Evolutionary conservation across 2,888 invertebrate species (phyloP).

Genomic region (Nineta flava): DNA sequence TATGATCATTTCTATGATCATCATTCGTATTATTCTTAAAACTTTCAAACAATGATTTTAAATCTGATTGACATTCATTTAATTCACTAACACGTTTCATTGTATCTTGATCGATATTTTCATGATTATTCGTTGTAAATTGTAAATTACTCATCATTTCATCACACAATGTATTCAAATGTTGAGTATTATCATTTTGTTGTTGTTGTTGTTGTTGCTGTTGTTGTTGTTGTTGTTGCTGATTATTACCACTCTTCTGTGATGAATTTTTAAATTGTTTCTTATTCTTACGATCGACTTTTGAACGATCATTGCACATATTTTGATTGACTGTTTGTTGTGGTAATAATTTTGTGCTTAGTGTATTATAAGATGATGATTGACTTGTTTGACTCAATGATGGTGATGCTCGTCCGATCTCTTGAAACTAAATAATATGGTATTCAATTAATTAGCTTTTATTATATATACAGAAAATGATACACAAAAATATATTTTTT

Average conservation of each 20-base stretch:
- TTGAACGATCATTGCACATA: neutral
- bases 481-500: too few species aligned
- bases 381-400: constrained; percentile 1
- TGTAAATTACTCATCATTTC: neutral
- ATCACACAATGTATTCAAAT: neutral
- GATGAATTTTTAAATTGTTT: too few species aligned
- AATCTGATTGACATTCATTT: neutral
- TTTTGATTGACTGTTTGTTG: neutral
- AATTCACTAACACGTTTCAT: neutral
- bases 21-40: neutral
- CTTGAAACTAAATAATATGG: neutral
- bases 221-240: too few species aligned
- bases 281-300: neutral
- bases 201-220: too few species aligned
- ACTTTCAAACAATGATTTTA: neutral
- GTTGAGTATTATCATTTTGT: too few species aligned
- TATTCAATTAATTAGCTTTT: neutral
- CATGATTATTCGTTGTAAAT: neutral
- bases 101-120: neutral
- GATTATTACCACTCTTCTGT: too few species aligned
- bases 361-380: neutral
- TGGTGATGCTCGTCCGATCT: neutral
- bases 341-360: neutral
- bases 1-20: neutral
- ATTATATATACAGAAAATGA: too few species aligned